Percentiles rank a stretch among this genome's conserved stretches.
Evolutionary conservation across 2,888 invertebrate species (phyloP).

Genomic region (Lasius fuliginosus): DNA sequence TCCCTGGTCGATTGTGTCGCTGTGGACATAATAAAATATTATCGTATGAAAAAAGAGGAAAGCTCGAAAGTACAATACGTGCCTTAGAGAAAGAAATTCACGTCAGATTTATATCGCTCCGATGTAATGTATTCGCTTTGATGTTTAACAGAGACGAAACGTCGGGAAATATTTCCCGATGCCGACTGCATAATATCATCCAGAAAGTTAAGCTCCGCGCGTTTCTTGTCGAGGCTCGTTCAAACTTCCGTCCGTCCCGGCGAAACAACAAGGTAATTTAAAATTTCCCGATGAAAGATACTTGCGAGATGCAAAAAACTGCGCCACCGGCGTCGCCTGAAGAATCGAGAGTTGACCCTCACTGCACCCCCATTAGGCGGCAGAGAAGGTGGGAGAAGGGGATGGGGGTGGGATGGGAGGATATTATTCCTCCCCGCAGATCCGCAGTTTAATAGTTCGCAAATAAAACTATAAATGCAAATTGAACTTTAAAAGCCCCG

Average conservation of each 20-base stretch:
- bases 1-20: background rate
- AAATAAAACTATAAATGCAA: conserved; percentile 50
- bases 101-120: background rate
- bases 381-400: background rate
- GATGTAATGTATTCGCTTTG: background rate
- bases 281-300: conserved; percentile 38
- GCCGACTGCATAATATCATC: conserved; percentile 27
- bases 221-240: conserved; percentile 32
- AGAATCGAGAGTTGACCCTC: background rate
- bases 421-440: conserved; percentile 22
- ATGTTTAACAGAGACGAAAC: background rate
- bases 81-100: background rate
- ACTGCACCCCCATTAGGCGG: conserved; percentile 13
- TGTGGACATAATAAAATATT: no score
- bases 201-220: conserved; percentile 9
- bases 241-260: conserved; percentile 20
- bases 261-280: conserved; percentile 47
- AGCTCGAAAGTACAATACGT: background rate
- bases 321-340: background rate
- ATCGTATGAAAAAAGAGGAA: no score
- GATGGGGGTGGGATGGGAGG: no score
- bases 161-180: background rate
- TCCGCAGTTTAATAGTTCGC: conserved; percentile 28
- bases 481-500: conserved; percentile 26
- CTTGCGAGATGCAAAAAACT: conserved; percentile 26